phyloP scores from a whole-genome alignment of 2,797 vertebrate species.

The Paramormyrops hopkinsi region DNA sequence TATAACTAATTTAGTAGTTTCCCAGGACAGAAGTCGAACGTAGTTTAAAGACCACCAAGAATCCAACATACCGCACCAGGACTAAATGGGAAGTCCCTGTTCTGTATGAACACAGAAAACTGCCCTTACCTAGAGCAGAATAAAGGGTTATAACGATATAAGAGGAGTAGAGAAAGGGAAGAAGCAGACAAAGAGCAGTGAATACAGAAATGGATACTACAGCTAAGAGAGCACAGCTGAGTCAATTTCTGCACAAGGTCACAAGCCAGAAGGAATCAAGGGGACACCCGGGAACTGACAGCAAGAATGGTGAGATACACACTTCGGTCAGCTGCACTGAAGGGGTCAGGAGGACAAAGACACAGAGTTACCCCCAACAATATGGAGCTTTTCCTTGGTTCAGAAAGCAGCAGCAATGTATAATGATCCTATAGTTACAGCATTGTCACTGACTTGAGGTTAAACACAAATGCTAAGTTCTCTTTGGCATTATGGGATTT shows the following conservation, averaged over 20 bases:
- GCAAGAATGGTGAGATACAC: not conserved
- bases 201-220: not conserved
- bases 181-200: not conserved
- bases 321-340: not conserved
- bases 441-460: not conserved
- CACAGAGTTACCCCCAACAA: not conserved
- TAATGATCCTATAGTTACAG: not conserved
- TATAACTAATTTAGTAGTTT: not conserved
- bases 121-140: not conserved
- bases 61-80: not conserved
- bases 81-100: not conserved
- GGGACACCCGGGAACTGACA: not conserved
- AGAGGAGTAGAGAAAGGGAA: not conserved
- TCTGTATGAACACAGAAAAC: not conserved
- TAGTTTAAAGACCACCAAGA: not conserved
- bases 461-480: not conserved
- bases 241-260: not conserved
- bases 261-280: not conserved
- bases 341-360: not conserved
- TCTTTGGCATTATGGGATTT: not conserved
- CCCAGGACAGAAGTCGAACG: not conserved
- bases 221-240: slow-evolving; percentile 1
- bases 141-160: not conserved
- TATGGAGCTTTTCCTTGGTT: no score
- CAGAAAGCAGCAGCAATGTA: not conserved